Evolutionary conservation across 2,113 vertebrate genomes (phyloP), one percentile per base, ranked within the genome.

Genomic region (Oxygymnocypris stewartii): DNA sequence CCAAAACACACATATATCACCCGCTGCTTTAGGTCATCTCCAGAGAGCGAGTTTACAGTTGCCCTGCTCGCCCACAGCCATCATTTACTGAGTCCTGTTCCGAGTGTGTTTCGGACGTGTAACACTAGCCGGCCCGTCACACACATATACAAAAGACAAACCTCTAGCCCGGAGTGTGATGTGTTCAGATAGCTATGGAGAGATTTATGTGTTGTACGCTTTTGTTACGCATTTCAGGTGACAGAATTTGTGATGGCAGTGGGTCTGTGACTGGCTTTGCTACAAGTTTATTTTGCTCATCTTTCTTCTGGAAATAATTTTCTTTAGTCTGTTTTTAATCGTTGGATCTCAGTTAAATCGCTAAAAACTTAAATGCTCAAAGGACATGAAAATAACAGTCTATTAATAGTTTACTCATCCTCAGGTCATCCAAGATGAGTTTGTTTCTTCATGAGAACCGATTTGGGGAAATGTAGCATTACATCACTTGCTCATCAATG

Each of bases 11-110:
- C 91, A 95, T 95, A 93, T 91, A 94, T 95, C 95, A 94, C 79
- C 44, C 84, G 86, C 91, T 88, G 92, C 95, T 94, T 93, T 61
- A 82, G 93, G 95, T 94, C 90, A 93, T 90, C 88, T 88, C 75
- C 76, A 88, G 90, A 89, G 88, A 91, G 79, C 85, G 84, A 88
- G 78, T 89, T 90, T 88, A 90, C 91, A 89, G 83, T 87, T 84
- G 87, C 65, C 87, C 85, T 57, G 51, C 83, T 81, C 87, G 89
- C 94, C 93, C 89, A 91, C 90, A 93, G 95, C 91, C 90, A 92
- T 95, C 93, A 95, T 95, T 95, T 95, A 92, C 91, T 93, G 93
- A 90, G 91, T 94, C 92, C 92, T 94, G 92, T 94, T 94, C 92
- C 92, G 92, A 88, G 86, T 93, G 92, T 94, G 93, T 94, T 94